Evolutionary conservation across 35 echinoderm and acorn worm genomes (phyloP).

Genomic region (Eucidaris tribuloides): DNA sequence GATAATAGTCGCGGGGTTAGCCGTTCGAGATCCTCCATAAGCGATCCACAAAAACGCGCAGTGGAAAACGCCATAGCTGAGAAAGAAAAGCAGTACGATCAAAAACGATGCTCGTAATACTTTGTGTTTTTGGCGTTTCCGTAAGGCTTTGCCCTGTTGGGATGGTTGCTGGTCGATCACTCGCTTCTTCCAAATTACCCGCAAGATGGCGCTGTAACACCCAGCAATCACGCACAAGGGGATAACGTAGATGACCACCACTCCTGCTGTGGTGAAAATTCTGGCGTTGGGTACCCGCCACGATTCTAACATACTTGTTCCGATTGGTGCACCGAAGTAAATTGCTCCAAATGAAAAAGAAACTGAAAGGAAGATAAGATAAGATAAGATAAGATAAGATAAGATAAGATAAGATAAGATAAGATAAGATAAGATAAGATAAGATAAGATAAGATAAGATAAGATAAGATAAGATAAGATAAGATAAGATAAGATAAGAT

Average conservation of each 20-base stretch:
- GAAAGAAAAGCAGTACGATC: neutral
- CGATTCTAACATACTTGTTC: neutral
- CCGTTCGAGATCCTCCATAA: neutral
- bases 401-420: too few species aligned
- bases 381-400: too few species aligned
- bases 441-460: too few species aligned
- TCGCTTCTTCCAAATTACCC: neutral
- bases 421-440: too few species aligned
- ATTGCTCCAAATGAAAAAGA: neutral
- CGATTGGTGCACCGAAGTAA: neutral
- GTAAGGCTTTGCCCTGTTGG: neutral
- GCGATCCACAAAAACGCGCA: neutral
- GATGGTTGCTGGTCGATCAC: neutral
- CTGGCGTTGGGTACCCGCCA: neutral
- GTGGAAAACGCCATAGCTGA: neutral
- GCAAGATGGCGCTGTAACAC: neutral
- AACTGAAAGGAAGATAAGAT: too few species aligned
- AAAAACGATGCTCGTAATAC: neutral
- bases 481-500: too few species aligned
- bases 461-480: too few species aligned
- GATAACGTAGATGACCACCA: neutral
- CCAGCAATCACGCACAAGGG: neutral
- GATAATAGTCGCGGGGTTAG: neutral
- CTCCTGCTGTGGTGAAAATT: neutral
- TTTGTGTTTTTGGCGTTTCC: neutral